phyloP scores from a whole-genome alignment of 2,113 vertebrate species.

The Pardalotus punctatus region DNA sequence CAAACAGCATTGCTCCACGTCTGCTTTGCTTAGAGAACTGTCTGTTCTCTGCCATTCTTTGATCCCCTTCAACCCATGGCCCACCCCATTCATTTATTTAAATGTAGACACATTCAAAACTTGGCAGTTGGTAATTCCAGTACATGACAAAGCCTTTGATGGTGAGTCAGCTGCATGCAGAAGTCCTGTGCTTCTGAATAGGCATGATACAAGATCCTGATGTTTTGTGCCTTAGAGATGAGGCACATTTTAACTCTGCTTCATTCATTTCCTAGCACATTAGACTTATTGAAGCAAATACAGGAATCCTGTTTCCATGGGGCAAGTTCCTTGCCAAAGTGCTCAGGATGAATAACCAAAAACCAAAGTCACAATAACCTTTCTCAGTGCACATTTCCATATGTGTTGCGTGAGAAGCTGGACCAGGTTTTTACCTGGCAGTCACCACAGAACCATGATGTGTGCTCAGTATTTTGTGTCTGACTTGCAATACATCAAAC shows the following conservation, averaged over 20 bases:
- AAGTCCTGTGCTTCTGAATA: not conserved
- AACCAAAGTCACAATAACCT: not conserved
- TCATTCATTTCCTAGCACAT: not conserved
- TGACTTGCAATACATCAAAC: not conserved
- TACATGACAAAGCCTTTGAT: not conserved
- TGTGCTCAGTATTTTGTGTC: not conserved
- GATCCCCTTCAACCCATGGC: not conserved
- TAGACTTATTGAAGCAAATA: not conserved
- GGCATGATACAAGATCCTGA: not conserved
- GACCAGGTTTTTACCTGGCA: not conserved
- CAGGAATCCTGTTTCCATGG: not conserved
- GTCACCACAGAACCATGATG: not conserved
- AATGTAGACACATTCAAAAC: not conserved
- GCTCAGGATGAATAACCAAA: not conserved
- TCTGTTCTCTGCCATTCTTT: not conserved
- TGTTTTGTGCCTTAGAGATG: not conserved
- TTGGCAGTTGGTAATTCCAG: not conserved
- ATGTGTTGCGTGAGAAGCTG: not conserved
- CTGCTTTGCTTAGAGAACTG: not conserved
- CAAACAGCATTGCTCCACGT: not conserved
- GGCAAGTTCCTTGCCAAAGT: not conserved
- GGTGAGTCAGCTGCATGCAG: not conserved
- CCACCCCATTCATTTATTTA: not conserved
- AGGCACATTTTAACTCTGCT: not conserved
- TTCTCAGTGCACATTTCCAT: not conserved